Conservation (phyloP, 2,888 invertebrate species). For the Euzetes globulus region DNA sequence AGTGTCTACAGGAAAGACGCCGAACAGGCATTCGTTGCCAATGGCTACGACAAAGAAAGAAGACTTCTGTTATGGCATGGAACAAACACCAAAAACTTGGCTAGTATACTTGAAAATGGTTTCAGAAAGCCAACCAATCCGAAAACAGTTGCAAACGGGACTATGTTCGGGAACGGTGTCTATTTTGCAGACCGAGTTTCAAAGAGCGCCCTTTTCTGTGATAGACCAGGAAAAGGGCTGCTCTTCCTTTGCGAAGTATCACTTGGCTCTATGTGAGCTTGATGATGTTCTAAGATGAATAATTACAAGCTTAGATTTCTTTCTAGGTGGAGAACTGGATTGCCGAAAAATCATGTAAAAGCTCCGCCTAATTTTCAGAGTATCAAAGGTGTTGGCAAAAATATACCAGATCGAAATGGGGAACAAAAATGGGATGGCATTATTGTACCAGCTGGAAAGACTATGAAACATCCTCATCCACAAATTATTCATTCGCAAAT, state of each 20-base stretch:
- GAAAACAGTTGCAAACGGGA: slow-evolving; percentile 65
- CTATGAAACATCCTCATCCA: neutral
- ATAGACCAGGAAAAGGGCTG: slow-evolving; percentile 60
- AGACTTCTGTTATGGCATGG: slow-evolving; percentile 92
- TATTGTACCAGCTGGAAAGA: neutral
- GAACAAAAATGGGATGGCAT: neutral
- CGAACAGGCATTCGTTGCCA: slow-evolving; percentile 53
- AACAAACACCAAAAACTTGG: slow-evolving; percentile 85
- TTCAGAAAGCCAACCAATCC: slow-evolving; percentile 87
- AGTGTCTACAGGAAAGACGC: neutral
- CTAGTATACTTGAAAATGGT: slow-evolving; percentile 75
- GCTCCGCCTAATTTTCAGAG: neutral
- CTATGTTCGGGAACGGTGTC: slow-evolving; percentile 96
- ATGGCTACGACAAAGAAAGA: slow-evolving; percentile 74
- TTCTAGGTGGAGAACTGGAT: neutral
- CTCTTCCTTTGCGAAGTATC: slow-evolving; percentile 81
- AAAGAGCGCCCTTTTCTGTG: slow-evolving; percentile 94
- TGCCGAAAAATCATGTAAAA: neutral
- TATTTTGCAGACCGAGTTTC: slow-evolving; percentile 99
- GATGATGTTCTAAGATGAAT: neutral
- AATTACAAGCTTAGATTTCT: neutral
- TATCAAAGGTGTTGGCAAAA: neutral
- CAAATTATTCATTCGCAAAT: neutral
- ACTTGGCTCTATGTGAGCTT: neutral
- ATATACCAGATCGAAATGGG: neutral